phyloP scores from a whole-genome alignment of 2,888 invertebrate genomes.

The Mesopsocus fuscifrons region DNA sequence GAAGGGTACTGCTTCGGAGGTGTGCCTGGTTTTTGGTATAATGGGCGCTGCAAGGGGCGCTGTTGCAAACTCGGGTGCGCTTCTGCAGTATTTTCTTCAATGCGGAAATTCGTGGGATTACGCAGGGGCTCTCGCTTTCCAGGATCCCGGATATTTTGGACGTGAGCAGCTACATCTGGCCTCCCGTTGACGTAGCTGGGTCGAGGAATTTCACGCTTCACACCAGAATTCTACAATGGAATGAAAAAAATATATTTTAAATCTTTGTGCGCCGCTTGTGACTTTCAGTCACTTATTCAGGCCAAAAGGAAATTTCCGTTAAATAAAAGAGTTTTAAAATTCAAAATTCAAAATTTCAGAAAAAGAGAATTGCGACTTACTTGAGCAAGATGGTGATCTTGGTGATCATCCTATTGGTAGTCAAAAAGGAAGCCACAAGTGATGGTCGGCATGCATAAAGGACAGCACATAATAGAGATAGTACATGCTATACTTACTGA shows the following conservation, averaged over 20 bases:
- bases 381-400: no score
- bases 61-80: not conserved
- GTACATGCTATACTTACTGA: no score
- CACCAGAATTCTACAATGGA: constrained; percentile 1
- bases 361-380: no score
- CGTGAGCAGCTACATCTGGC: not conserved
- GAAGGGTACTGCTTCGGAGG: not conserved
- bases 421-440: no score
- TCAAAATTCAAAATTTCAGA: no score
- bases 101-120: not conserved
- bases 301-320: not conserved
- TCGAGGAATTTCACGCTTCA: constrained; percentile 3
- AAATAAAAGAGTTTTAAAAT: not conserved
- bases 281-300: no score
- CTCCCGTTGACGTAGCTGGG: not conserved
- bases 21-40: not conserved
- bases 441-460: no score
- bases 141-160: not conserved
- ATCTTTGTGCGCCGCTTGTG: no score
- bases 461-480: no score
- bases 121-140: not conserved
- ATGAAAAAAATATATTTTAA: not conserved
- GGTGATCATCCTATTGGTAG: no score
- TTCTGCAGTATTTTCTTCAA: not conserved
- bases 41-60: not conserved